These are phyloP conservation scores for Trididemnum clinides DNA, from an alignment of 23 tunicate species.

Conservation along the genomic window DNA sequence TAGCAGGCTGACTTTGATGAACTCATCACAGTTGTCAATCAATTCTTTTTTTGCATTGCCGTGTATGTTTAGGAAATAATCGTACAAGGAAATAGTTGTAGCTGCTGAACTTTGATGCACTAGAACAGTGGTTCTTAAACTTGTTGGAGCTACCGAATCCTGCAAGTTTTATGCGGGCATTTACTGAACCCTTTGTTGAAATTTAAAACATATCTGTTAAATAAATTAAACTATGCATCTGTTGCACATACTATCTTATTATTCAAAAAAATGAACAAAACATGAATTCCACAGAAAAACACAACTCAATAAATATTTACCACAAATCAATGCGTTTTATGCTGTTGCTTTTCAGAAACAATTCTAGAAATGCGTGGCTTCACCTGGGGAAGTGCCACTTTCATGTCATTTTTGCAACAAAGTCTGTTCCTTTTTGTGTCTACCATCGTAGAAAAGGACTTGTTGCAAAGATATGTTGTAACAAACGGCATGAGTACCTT, in stretches of 20 bases:
- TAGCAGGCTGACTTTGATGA: too few relatives aligned
- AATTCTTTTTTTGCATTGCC: too few relatives aligned
- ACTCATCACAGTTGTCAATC: too few relatives aligned
- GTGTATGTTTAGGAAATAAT: too few relatives aligned
- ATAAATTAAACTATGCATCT: not conserved
- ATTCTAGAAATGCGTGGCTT: constrained; percentile 60
- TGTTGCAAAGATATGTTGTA: constrained; percentile 38
- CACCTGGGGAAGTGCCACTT: constrained; percentile 55
- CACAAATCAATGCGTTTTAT: constrained; percentile 31
- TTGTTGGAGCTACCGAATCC: too few relatives aligned
- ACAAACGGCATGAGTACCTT: constrained; percentile 55
- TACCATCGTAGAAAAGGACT: constrained; percentile 33
- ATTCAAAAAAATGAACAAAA: constrained; percentile 3
- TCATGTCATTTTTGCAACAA: constrained; percentile 36
- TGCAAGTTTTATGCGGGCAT: not conserved
- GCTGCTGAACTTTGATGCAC: too few relatives aligned
- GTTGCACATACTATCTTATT: not conserved
- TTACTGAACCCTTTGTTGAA: too few relatives aligned
- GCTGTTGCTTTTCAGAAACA: constrained; percentile 36
- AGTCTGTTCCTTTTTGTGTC: constrained; percentile 32
- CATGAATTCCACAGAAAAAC: constrained; percentile 41
- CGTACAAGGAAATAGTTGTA: too few relatives aligned
- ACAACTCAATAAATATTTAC: constrained; percentile 44
- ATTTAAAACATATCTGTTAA: not conserved
- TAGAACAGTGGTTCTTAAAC: too few relatives aligned